Percentiles rank a stretch among this genome's conserved stretches.
Evolutionary conservation across 2,113 vertebrate species (phyloP).

Genomic region (Perccottus glenii): DNA sequence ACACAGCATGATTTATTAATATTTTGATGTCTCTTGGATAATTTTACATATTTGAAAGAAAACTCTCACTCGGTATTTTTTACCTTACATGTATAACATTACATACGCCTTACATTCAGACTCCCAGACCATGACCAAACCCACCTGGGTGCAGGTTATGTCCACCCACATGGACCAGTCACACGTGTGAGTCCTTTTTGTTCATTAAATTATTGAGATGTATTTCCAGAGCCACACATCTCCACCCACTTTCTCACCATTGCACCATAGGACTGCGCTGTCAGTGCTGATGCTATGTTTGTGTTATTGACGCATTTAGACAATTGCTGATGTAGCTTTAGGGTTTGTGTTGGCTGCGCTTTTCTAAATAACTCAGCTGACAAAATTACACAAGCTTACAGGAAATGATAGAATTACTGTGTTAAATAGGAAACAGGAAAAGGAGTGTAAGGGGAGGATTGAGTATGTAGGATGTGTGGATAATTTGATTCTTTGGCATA

Average conservation of each 20-base stretch:
- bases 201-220: constrained; percentile 36
- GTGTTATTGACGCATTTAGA: constrained; percentile 40
- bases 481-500: constrained; percentile 67
- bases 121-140: background rate
- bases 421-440: constrained; percentile 19
- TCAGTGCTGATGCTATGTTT: constrained; percentile 28
- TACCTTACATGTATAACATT: background rate
- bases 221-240: constrained; percentile 64
- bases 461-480: constrained; percentile 71
- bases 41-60: background rate
- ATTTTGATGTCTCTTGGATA: no score
- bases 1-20: no score
- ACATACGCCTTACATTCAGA: background rate
- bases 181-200: constrained; percentile 22
- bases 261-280: constrained; percentile 53
- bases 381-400: constrained; percentile 31
- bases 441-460: constrained; percentile 30
- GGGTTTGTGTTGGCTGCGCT: constrained; percentile 42
- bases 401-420: constrained; percentile 45
- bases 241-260: constrained; percentile 49
- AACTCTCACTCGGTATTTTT: background rate
- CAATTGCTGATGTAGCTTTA: constrained; percentile 30
- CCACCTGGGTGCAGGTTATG: background rate
- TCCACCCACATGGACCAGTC: background rate
- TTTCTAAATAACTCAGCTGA: constrained; percentile 66